These are phyloP conservation scores for Crocallis elinguaria DNA, from an alignment of 2,888 invertebrate genomes.

Conservation along the genomic window DNA sequence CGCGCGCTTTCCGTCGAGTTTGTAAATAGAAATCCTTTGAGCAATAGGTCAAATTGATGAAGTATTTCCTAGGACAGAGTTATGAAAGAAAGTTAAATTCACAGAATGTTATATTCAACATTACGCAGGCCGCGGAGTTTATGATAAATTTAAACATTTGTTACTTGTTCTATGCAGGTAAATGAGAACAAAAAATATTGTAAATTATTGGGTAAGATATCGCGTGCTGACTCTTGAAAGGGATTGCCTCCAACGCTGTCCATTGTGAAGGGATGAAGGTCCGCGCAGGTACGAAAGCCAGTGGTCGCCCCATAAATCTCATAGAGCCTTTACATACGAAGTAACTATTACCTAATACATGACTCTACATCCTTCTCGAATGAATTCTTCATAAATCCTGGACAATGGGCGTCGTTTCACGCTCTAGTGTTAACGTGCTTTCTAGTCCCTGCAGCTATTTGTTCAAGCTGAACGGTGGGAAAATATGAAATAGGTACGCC, in stretches of 20 bases:
- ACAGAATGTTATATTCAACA: not conserved
- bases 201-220: slow-evolving; percentile 31
- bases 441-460: slow-evolving; percentile 48
- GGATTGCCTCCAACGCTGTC: slow-evolving; percentile 51
- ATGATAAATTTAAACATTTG: not conserved
- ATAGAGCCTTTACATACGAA: slow-evolving; percentile 37
- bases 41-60: slow-evolving; percentile 39
- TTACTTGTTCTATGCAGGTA: slow-evolving; percentile 4
- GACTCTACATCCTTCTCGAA: slow-evolving; percentile 38
- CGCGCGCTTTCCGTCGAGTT: slow-evolving; percentile 42
- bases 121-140: not conserved
- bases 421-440: slow-evolving; percentile 57
- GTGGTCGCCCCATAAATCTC: slow-evolving; percentile 58
- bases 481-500: slow-evolving; percentile 33
- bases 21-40: slow-evolving; percentile 51
- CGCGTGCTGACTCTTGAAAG: slow-evolving; percentile 58
- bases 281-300: slow-evolving; percentile 61
- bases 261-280: slow-evolving; percentile 58
- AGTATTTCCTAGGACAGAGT: slow-evolving; percentile 30
- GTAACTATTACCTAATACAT: slow-evolving; percentile 17
- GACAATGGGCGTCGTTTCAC: slow-evolving; percentile 58
- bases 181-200: slow-evolving; percentile 4
- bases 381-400: slow-evolving; percentile 40
- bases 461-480: slow-evolving; percentile 48
- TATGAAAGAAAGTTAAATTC: slow-evolving; percentile 1